A percentile compares a stretch with the other conserved stretches of the same genome.
phyloP scores from a whole-genome alignment of 2,113 vertebrate species.

The Lycocorax pyrrhopterus region DNA sequence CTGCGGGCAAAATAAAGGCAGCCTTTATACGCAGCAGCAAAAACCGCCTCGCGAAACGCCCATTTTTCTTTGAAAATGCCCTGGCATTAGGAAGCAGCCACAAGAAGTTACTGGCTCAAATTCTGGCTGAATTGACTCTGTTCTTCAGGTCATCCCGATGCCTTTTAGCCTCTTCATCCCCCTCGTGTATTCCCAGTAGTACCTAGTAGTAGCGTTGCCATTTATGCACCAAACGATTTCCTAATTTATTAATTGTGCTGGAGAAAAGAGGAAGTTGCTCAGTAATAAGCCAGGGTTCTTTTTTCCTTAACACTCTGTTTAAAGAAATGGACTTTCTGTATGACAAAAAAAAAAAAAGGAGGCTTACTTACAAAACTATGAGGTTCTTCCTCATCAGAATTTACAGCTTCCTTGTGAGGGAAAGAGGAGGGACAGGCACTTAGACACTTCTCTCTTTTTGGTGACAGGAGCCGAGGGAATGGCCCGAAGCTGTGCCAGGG shows the following conservation, averaged over 20 bases:
- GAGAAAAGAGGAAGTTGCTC: rapidly evolving
- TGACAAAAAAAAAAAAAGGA: too few species aligned
- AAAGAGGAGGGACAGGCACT: neutral
- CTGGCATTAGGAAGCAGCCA: rapidly evolving
- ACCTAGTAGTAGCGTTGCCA: too few species aligned
- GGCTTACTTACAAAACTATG: rapidly evolving
- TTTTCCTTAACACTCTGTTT: neutral
- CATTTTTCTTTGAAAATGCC: rapidly evolving
- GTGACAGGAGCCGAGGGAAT: neutral
- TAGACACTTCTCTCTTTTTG: neutral
- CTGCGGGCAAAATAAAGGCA: rapidly evolving
- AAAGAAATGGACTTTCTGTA: rapidly evolving
- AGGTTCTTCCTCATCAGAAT: neutral
- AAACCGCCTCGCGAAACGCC: rapidly evolving
- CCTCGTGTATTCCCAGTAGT: rapidly evolving
- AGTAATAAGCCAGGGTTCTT: neutral
- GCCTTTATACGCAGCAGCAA: rapidly evolving
- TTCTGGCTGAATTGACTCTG: rapidly evolving
- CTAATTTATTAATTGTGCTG: neutral
- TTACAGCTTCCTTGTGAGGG: neutral
- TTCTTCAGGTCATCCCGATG: neutral
- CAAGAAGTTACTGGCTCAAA: too few species aligned
- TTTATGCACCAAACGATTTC: neutral
- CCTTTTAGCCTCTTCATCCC: neutral
- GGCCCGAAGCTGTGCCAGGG: neutral